Evolutionary conservation across 2,888 invertebrate species (phyloP).

Genomic region (Himalopsyche kuldschensis): DNA sequence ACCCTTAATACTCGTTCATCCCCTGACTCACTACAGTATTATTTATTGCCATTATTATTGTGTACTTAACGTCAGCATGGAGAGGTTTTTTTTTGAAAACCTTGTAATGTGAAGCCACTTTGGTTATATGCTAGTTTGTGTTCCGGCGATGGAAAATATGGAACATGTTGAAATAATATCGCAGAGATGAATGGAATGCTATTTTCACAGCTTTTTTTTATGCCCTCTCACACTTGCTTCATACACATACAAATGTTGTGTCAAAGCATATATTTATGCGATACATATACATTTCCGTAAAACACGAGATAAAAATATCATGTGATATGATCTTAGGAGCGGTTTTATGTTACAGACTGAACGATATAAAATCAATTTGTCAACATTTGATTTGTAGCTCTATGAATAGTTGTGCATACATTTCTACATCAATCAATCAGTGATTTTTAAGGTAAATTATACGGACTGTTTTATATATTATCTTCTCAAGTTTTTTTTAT

Average conservation of each 20-base stretch:
- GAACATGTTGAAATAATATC: background rate
- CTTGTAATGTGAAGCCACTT: background rate
- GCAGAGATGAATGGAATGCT: background rate
- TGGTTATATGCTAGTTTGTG: background rate
- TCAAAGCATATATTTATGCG: background rate
- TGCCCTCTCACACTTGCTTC: background rate
- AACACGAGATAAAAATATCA: background rate
- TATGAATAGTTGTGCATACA: too few relatives aligned
- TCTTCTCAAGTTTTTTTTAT: too few relatives aligned
- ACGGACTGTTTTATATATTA: too few relatives aligned
- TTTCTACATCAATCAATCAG: too few relatives aligned
- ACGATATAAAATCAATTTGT: too few relatives aligned
- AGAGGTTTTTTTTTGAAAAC: background rate
- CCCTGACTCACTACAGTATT: background rate
- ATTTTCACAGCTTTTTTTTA: background rate
- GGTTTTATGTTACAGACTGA: too few relatives aligned
- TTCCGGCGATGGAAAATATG: background rate
- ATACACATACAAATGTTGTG: background rate
- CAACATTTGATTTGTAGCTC: too few relatives aligned
- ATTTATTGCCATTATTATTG: background rate
- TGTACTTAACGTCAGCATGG: background rate
- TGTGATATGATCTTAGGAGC: too few relatives aligned
- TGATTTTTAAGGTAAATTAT: too few relatives aligned
- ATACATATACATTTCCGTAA: background rate
- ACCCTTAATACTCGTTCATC: background rate